Evolutionary conservation across 2,888 invertebrate genomes (phyloP), one percentile per base, ranked within the genome.

Genomic region (Ischnus inquisitorius): DNA sequence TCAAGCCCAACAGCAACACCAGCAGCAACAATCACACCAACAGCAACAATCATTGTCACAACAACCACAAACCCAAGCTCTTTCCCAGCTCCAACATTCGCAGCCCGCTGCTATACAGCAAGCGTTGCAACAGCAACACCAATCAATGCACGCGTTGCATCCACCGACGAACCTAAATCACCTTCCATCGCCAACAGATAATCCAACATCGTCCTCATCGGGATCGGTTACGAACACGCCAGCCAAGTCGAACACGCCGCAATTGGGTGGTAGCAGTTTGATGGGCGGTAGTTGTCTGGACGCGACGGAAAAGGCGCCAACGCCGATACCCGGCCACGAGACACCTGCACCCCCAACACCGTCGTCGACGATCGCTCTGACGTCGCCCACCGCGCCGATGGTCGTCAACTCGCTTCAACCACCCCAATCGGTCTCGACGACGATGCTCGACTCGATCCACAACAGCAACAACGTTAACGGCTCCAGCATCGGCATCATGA

Each of bases 1-100:
- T 0, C 89, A 88, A 94, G 94, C 94, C 94, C 82, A 94, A 94
- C 89, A 95, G 94, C 92, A 94, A 94, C 88, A 88, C 4, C 89
- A 89, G 1, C 90, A 89, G 79, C 90, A 90, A 84, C 88, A 79
- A 64, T 80, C 89, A 4, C 88, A 88, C 3, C 89, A 88, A 3
- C 90, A 89, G 83, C 90, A 90, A 84, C 88, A 86, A 82, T 88
- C 83, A 77, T 69, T 79, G 71, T 60, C 76, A 25, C 68, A 83
- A 75, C 89, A 95, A 75, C 91, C 94, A 94, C 94, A 94, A 94
- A 94, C 94, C 94, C 85, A 95, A 94, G 89, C 95, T 94, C 91
- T 94, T 94, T 94, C 95, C 94, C 94, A 94, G 94, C 94, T 95
- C 94, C 91, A 91, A 79, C 86, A 85, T 71, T 79, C 90, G 8